Conservation (phyloP, 2,888 invertebrate genomes). For the Crepidodera aurea region DNA sequence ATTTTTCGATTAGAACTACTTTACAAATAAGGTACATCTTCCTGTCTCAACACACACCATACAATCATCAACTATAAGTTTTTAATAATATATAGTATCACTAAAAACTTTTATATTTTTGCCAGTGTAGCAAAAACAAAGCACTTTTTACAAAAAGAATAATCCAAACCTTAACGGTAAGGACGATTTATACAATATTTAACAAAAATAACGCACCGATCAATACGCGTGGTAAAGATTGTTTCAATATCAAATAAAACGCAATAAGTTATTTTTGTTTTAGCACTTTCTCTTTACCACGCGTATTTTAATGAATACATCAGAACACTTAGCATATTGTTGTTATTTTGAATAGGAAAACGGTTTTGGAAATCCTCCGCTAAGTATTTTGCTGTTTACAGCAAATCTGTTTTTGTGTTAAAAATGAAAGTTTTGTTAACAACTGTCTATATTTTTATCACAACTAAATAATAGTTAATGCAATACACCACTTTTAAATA, state of each 20-base stretch:
- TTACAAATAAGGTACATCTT: conserved; percentile 62
- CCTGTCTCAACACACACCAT: conserved; percentile 57
- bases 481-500: conserved; percentile 4
- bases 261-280: conserved; percentile 22
- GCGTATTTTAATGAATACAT: conserved; percentile 5
- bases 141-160: conserved; percentile 32
- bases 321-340: conserved; percentile 5
- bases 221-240: conserved; percentile 28
- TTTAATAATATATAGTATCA: conserved; percentile 56
- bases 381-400: conserved; percentile 10
- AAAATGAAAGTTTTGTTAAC: conserved; percentile 21
- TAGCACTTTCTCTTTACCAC: conserved; percentile 2
- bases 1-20: conserved; percentile 56
- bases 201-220: conserved; percentile 51
- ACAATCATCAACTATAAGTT: conserved; percentile 54
- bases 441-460: conserved; percentile 20
- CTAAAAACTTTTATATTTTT: conserved; percentile 49
- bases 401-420: background rate
- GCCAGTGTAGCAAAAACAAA: conserved; percentile 37
- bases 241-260: conserved; percentile 13
- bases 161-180: conserved; percentile 31
- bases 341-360: background rate
- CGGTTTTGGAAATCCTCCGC: background rate
- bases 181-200: conserved; percentile 38
- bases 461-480: conserved; percentile 25